These are phyloP conservation scores for Hylaeus volcanicus DNA, from an alignment of 1,140 invertebrate genomes.

Conservation along the genomic window DNA sequence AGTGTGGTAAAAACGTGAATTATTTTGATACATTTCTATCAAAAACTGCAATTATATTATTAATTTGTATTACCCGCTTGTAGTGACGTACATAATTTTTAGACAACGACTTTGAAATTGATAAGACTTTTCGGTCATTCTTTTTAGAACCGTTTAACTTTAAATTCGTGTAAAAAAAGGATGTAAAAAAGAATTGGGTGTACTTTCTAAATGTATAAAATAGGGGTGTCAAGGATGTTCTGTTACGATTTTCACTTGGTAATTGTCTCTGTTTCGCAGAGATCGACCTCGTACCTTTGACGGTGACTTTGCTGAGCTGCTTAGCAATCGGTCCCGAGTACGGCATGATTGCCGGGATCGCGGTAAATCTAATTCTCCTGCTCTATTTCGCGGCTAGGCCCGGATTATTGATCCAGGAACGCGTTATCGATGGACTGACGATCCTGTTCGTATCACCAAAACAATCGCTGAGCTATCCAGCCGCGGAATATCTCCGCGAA, in stretches of 20 bases:
- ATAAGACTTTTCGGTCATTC: too few relatives aligned
- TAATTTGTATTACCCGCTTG: too few relatives aligned
- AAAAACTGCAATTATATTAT: too few relatives aligned
- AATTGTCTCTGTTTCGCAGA: constrained; percentile 75
- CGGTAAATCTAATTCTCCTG: constrained; percentile 84
- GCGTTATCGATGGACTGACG: constrained; percentile 70
- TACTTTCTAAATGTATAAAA: too few relatives aligned
- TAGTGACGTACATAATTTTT: too few relatives aligned
- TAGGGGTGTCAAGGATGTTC: too few relatives aligned
- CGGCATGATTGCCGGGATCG: constrained; percentile 87
- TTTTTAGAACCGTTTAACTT: too few relatives aligned
- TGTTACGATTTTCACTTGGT: constrained; percentile 1
- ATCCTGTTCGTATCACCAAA: constrained; percentile 82
- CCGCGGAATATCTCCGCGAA: constrained; percentile 84
- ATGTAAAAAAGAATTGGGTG: too few relatives aligned
- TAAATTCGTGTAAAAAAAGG: too few relatives aligned
- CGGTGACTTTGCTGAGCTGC: constrained; percentile 84
- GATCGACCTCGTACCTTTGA: constrained; percentile 84
- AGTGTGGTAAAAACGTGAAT: too few relatives aligned
- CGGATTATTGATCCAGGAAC: constrained; percentile 79
- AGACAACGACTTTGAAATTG: too few relatives aligned
- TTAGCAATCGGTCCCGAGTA: constrained; percentile 85
- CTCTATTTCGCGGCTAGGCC: constrained; percentile 86
- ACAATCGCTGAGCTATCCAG: constrained; percentile 84
- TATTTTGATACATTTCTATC: too few relatives aligned